These are phyloP conservation scores for Axis porcinus DNA, from an alignment of 2,113 vertebrate species.

Conservation along the genomic window DNA sequence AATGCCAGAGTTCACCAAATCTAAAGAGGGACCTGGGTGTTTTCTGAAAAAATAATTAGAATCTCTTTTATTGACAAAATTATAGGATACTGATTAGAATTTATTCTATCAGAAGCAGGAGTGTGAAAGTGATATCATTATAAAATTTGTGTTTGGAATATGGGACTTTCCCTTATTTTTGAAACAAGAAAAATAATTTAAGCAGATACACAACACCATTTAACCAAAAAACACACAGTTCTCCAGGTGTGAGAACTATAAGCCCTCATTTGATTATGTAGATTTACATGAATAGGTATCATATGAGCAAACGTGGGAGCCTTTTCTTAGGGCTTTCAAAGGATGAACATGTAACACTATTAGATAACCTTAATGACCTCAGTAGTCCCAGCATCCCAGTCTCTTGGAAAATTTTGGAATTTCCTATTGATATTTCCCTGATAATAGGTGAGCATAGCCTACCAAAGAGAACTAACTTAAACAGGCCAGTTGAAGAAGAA, in stretches of 20 bases:
- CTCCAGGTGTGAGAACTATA: not conserved
- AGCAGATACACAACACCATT: not conserved
- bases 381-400: not conserved
- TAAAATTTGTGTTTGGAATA: not conserved
- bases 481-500: not conserved
- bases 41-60: not conserved
- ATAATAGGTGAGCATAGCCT: not conserved
- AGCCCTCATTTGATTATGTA: not conserved
- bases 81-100: not conserved
- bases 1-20: not conserved
- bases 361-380: not conserved
- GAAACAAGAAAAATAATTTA: not conserved
- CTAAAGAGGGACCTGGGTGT: not conserved
- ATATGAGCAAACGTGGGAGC: not conserved
- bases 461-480: not conserved
- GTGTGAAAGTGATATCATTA: not conserved
- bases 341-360: not conserved
- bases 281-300: not conserved
- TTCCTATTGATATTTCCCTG: not conserved
- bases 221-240: not conserved
- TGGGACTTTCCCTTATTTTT: not conserved
- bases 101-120: not conserved
- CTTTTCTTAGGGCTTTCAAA: not conserved
- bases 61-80: not conserved
- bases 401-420: not conserved